A percentile compares a stretch with the other conserved stretches of the same genome.
These are phyloP conservation scores for Drosophila tropicalis DNA, from an alignment of 1,140 invertebrate genomes.

Conservation along the genomic window DNA sequence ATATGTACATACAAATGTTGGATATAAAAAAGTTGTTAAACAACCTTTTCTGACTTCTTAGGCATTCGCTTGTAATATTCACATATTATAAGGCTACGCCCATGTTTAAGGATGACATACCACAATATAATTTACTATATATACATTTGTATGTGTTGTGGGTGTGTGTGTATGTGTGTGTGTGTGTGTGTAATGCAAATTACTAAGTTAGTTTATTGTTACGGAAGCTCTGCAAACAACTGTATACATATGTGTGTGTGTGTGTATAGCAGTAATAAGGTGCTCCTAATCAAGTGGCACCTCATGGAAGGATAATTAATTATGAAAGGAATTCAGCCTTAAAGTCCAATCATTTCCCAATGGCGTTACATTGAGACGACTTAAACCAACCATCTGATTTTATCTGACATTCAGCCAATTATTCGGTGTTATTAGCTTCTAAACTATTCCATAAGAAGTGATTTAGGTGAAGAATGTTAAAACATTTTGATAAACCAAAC, in stretches of 20 bases:
- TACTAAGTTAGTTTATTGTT: conserved; percentile 2
- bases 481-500: no score
- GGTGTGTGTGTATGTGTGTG: no score
- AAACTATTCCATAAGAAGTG: no score
- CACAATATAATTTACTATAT: neutral
- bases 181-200: neutral
- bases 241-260: neutral
- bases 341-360: conserved; percentile 2
- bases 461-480: no score
- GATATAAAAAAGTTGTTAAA: no score
- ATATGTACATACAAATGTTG: no score
- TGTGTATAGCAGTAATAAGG: neutral
- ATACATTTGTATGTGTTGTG: neutral
- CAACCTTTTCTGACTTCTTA: no score
- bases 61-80: no score
- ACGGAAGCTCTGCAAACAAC: conserved; percentile 1
- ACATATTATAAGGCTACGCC: neutral
- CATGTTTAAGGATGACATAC: neutral
- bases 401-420: no score
- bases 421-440: no score
- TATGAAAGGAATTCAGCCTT: neutral
- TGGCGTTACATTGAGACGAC: neutral
- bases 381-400: neutral
- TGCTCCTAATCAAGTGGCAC: neutral
- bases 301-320: neutral